Evolutionary conservation across 2,797 vertebrate species (phyloP), one percentile per base, ranked within the genome.

Genomic region (Manis pentadactyla): DNA sequence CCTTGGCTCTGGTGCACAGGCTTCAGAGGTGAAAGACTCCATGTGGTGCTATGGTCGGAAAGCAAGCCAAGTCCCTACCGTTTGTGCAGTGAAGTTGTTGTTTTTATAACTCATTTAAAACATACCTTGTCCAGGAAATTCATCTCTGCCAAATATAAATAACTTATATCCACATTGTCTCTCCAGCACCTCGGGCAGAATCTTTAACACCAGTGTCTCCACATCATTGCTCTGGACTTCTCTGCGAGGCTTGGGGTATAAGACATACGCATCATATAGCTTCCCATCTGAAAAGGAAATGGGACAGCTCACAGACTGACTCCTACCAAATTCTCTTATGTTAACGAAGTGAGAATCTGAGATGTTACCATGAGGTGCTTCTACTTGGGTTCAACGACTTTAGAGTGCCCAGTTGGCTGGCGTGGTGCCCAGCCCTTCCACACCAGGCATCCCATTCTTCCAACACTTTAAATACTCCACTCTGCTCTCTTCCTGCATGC

Each of bases 131-230:
- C 99, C 99, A 0, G 99, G 99, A 89, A 99, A 96, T 87, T 99
- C 99, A 97, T 99, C 99, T 14, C 99, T 99, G 95, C 99, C 99
- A 25, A 99, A 96, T 95, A 99, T 99, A 96, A 99, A 99, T 37
- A 99, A 98, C 82, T 98, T 99, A 97, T 99, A 99, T 83, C 99
- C 99, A 83, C 99, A 99, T 5, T 98, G 97, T 21, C 98, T 98
- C 97, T 99, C 99, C 97, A 99, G 97, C 90, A 99, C 99, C 63
- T 99, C 97, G 0, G 99, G 99, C 19, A 99, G 97, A 4, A 98
- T 97, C n/a, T 98, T 98, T 84, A 96, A 66, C 57, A 98, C 99
- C 96, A 99, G 99, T 0, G 63, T 97, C 90, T 97, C 95, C 96
- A 98, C 34, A 1, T 0, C 69, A 2, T 7, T 96, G 2, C 42